Percentiles rank a stretch among this genome's conserved stretches.
These are phyloP conservation scores for Parelbella ahira DNA, from an alignment of 2,888 invertebrate species.

Conservation along the genomic window DNA sequence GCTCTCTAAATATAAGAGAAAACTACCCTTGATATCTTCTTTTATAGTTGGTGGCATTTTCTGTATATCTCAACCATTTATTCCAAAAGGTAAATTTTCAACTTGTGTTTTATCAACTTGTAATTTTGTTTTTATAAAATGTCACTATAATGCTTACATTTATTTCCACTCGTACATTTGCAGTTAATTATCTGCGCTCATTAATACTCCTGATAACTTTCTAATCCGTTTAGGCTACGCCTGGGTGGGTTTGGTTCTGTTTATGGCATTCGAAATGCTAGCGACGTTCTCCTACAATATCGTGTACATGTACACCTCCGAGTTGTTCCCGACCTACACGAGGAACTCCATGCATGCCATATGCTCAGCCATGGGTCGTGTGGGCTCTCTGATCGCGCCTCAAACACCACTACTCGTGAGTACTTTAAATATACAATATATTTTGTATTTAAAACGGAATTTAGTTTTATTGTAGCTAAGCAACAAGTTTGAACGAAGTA, in stretches of 20 bases:
- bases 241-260: constrained; percentile 63
- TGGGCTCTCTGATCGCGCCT: constrained; percentile 86
- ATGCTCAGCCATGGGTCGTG: constrained; percentile 85
- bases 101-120: no score
- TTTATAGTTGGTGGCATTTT: constrained; percentile 65
- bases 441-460: background rate
- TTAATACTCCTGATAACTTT: background rate
- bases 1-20: constrained; percentile 60
- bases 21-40: constrained; percentile 54
- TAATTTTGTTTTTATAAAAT: no score
- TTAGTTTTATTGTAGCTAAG: background rate
- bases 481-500: no score
- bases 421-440: no score
- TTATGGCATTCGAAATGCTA: constrained; percentile 83
- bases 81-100: constrained; percentile 62
- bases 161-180: no score
- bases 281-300: constrained; percentile 85
- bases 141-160: no score
- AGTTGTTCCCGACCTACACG: constrained; percentile 87
- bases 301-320: constrained; percentile 85
- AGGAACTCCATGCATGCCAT: constrained; percentile 84
- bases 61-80: constrained; percentile 63
- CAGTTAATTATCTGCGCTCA: no score
- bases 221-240: constrained; percentile 48
- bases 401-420: constrained; percentile 84